A percentile compares a stretch with the other conserved stretches of the same genome.
Evolutionary conservation across 2,888 invertebrate species (phyloP).

Genomic region (Apamea anceps): DNA sequence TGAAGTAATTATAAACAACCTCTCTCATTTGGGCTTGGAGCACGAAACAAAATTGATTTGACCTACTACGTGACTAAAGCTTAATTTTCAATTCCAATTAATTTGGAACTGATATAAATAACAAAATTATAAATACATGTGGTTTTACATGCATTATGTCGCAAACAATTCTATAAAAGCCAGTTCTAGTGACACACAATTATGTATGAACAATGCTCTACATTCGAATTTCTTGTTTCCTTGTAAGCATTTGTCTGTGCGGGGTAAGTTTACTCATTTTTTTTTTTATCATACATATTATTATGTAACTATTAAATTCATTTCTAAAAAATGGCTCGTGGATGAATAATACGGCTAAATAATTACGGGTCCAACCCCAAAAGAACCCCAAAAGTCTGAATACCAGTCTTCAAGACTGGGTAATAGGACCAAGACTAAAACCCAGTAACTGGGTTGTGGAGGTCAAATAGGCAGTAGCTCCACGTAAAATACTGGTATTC

Average conservation of each 20-base stretch:
- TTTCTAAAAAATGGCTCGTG: neutral
- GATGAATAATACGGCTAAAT: neutral
- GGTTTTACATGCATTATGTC: slow-evolving; percentile 51
- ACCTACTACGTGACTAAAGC: slow-evolving; percentile 68
- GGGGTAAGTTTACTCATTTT: slow-evolving; percentile 67
- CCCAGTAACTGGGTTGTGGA: neutral
- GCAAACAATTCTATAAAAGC: slow-evolving; percentile 62
- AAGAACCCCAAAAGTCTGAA: neutral
- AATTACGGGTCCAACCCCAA: neutral
- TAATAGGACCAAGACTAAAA: neutral
- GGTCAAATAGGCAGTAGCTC: neutral
- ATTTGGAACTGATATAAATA: slow-evolving; percentile 46
- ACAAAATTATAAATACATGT: slow-evolving; percentile 58
- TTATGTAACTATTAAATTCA: too few species aligned
- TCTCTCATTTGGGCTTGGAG: neutral
- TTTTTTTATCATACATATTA: too few species aligned
- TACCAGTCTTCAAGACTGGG: neutral
- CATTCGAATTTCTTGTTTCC: slow-evolving; percentile 51
- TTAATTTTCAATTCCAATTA: slow-evolving; percentile 46
- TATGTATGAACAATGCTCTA: slow-evolving; percentile 51
- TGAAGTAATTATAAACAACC: neutral
- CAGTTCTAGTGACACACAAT: neutral
- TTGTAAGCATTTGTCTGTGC: slow-evolving; percentile 62
- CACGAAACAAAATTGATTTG: neutral
- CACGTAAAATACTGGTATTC: neutral